Conservation (phyloP, 2,113 vertebrate species). For the Phylloscopus trochiloides region DNA sequence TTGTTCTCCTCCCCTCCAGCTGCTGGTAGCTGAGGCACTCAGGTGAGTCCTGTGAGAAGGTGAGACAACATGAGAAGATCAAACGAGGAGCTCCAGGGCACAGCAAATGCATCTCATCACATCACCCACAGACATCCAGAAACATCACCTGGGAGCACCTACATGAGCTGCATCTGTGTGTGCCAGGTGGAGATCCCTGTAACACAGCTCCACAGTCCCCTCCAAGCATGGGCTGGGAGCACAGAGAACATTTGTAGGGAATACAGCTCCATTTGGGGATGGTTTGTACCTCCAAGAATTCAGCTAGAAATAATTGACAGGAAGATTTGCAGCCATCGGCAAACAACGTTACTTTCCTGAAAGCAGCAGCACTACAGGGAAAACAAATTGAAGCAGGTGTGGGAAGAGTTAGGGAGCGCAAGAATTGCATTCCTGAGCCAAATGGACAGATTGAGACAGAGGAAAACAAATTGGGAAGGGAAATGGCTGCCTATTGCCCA, state of each 20-base stretch:
- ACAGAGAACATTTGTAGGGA: neutral
- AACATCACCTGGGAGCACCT: neutral
- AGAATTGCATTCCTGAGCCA: conserved; percentile 24
- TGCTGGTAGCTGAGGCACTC: neutral
- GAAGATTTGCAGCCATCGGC: conserved; percentile 14
- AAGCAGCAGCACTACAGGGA: conserved; percentile 38
- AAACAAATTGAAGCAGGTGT: conserved; percentile 49
- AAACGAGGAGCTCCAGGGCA: neutral
- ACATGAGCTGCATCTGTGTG: neutral
- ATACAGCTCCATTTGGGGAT: neutral
- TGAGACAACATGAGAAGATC: neutral
- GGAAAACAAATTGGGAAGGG: conserved; percentile 19
- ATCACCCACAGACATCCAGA: neutral
- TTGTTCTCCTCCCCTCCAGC: neutral
- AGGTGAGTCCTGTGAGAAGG: neutral
- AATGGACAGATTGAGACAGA: conserved; percentile 47
- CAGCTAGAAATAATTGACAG: conserved; percentile 9
- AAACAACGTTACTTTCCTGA: neutral
- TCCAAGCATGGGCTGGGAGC: fast-evolving
- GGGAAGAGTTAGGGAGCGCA: neutral
- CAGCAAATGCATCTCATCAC: neutral
- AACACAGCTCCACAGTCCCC: neutral
- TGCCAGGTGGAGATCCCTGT: neutral
- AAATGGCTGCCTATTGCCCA: neutral
- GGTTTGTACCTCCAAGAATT: neutral